Base-by-base conservation (phyloP, 2,113 vertebrate species). In the Psilopsiagon aymara region DNA sequence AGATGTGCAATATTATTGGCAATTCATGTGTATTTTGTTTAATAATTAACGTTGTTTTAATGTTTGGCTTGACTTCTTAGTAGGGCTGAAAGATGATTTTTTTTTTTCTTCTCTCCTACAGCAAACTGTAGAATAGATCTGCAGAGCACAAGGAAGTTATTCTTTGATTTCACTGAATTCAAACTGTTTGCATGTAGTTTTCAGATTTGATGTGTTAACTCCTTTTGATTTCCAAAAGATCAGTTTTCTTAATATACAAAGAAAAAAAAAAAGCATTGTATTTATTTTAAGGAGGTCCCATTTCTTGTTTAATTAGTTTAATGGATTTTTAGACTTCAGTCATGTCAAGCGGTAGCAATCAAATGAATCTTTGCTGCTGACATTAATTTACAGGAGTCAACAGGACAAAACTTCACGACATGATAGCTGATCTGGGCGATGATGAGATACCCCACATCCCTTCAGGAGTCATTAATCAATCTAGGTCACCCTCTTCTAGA, bases 401-500 rank as follows among this genome's bases (percentile, higher is more conserved):
- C 98, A 98, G 97, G 97, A 98, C 98, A 98, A 98, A 98, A 97
- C 97, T 98, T 94, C 97, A 97, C 92, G 97, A 98, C 97, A 98
- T 98, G 98, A 98, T 98, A 98, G 97, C 98, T 97, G 98, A 98
- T 98, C 98, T 98, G 97, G 98, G 98, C 95, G 98, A 98, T 97
- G 98, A 98, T 97, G 97, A 98, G 93, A 97, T 98, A 96, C 88
- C 97, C 96, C 98, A 98, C 97, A 98, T 98, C 95, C 97, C 98
- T 97, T 98, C 98, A 97, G 98, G 98, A 98, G 88, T 98, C 96
- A 97, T 98, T 97, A 98, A 97, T 98, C 98, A 98, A 94, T 97
- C 98, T 98, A 98, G 97, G 96, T 98, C 98, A 97, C 97, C 98
- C 94, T 98, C 97, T 97, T 96, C 98, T 98, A 98, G 98, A 98